phyloP scores from a whole-genome alignment of 2,797 vertebrate species.

The Pitangus sulphuratus region DNA sequence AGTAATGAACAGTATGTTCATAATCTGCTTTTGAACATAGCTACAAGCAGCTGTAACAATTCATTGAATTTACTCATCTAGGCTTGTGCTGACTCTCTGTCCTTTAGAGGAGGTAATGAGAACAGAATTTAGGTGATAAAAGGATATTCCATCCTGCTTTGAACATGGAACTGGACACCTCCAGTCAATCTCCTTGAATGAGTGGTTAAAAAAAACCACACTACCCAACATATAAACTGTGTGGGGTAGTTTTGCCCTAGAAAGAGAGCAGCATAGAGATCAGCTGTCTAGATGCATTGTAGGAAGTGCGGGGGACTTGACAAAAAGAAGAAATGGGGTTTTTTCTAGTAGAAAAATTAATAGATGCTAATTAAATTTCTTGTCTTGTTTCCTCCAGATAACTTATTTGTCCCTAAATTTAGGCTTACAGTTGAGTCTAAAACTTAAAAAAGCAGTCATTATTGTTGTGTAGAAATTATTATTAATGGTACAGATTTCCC shows the following conservation, averaged over 20 bases:
- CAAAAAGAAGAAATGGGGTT: background rate
- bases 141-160: background rate
- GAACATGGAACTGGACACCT: background rate
- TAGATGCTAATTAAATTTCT: background rate
- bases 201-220: background rate
- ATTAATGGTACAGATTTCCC: background rate
- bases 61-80: background rate
- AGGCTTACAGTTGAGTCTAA: background rate
- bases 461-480: background rate
- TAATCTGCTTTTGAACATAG: background rate
- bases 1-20: background rate
- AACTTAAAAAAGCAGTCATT: background rate
- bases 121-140: background rate
- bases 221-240: background rate
- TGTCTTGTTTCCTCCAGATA: background rate
- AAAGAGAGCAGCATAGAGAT: background rate
- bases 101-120: background rate
- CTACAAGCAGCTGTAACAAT: background rate
- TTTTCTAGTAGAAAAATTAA: background rate
- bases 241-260: background rate
- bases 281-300: background rate
- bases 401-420: background rate
- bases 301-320: background rate
- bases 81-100: background rate
- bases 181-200: background rate